phyloP scores from a whole-genome alignment of 1,140 invertebrate species.

The Cydia strobilella region DNA sequence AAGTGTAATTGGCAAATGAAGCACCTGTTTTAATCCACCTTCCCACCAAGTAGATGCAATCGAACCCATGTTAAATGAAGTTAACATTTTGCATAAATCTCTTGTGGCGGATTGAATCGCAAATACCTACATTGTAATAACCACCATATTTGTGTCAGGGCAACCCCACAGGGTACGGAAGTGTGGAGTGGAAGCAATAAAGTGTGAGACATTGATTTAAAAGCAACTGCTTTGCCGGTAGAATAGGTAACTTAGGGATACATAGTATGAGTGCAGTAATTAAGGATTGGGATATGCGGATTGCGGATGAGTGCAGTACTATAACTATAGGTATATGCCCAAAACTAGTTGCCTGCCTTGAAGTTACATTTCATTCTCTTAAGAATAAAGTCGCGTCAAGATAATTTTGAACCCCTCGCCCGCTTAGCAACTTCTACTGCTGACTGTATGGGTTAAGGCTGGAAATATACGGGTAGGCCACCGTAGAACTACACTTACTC shows the following conservation, averaged over 20 bases:
- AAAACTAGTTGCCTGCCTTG: no score
- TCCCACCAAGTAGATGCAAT: background rate
- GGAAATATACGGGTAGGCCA: no score
- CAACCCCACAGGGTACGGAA: constrained; percentile 10
- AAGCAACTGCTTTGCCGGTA: background rate
- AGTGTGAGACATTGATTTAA: constrained; percentile 29
- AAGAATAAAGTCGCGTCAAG: no score
- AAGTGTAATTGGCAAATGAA: background rate
- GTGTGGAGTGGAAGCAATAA: constrained; percentile 29
- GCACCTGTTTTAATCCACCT: background rate
- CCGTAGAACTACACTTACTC: no score
- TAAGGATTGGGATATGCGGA: no score
- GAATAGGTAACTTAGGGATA: background rate
- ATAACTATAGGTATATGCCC: no score
- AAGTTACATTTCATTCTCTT: no score
- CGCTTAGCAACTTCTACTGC: no score
- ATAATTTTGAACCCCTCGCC: no score
- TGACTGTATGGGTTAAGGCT: no score
- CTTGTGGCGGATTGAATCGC: constrained; percentile 19
- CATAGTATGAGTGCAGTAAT: no score
- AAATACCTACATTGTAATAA: background rate
- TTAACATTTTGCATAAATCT: constrained; percentile 15
- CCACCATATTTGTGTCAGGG: background rate
- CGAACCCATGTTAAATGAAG: constrained; percentile 11
- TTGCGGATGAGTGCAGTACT: no score